Base-by-base conservation (phyloP, 2,888 invertebrate species). In the Caenorhabditis zanzibari region DNA sequence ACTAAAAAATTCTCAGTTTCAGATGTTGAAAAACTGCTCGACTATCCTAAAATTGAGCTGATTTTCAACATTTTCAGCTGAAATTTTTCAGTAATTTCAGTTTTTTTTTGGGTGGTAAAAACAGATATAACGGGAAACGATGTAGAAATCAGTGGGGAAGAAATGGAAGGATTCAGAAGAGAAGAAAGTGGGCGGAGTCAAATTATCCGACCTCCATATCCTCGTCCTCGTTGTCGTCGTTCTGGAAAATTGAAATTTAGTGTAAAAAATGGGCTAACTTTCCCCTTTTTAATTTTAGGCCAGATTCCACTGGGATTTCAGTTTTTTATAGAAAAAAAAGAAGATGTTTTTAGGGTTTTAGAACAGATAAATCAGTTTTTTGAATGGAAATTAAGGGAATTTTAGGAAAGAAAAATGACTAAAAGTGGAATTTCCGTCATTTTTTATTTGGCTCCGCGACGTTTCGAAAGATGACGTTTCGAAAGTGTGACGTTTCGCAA, bases 151-250 rank as follows among this genome's bases (percentile, higher is more conserved):
- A 38, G 19, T 59, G 59, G 69, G 56, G 73, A 47, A 49, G 22
- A 28, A 56, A 56, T 32, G 14, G n/a, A 32, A 54, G 58, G 59
- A 52, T n/a, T 28, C 47, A 7, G 61, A 49, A 22, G 24, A 35
- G 24, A 16, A 24, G 22, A 63, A 24, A 58, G n/a, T 32, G 32
- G 63, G 63, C 44, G 47, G 54, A 52, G 49, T 22, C 28, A 32
- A 22, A 41, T 82, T 82, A 82, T 75, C 83, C 80, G 49, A 75
- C 66, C 54, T 83, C 83, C 83, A 83, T 83, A 38, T 83, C 79
- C n/a, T 56, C 74, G 28, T 76, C 72, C 6, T 69, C 54, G 38
- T 72, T 49, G 16, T 63, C 61, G 59, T 69, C 63, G 32, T 58
- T 66, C 81, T 81, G 76, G 12, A 81, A 81, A 38, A 38, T 38